Percentiles rank a stretch among this genome's conserved stretches.
phyloP scores from a whole-genome alignment of 1,140 invertebrate genomes.

The Acromyrmex heyeri region DNA sequence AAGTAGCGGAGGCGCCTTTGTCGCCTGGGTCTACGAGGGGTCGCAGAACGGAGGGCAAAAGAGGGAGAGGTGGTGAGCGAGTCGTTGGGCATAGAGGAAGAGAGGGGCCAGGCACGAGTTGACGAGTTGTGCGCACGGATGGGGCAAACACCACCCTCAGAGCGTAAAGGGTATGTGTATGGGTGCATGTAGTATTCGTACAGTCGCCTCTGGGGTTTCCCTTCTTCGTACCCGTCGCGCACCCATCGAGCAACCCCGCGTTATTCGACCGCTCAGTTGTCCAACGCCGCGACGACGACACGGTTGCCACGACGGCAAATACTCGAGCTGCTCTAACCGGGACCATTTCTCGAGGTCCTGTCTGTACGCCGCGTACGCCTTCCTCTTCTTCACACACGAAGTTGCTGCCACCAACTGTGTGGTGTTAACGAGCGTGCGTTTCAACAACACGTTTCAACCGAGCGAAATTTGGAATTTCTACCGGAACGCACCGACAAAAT shows the following conservation, averaged over 20 bases:
- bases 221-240: constrained; percentile 75
- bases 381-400: not conserved
- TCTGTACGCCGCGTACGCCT: not conserved
- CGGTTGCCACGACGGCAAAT: constrained; percentile 77
- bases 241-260: constrained; percentile 83
- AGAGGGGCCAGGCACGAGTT: constrained; percentile 39
- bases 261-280: constrained; percentile 84
- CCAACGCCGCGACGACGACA: constrained; percentile 86
- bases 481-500: not conserved
- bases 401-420: not conserved
- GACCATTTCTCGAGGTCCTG: constrained; percentile 23
- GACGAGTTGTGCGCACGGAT: constrained; percentile 52
- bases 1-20: constrained; percentile 83
- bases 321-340: constrained; percentile 44
- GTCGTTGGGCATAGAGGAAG: constrained; percentile 9
- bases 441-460: not conserved
- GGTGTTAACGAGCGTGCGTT: constrained; percentile 11
- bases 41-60: constrained; percentile 61
- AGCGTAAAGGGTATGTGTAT: constrained; percentile 56
- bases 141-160: constrained; percentile 70
- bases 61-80: constrained; percentile 44
- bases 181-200: constrained; percentile 69
- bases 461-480: not conserved
- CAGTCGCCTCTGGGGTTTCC: constrained; percentile 80
- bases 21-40: constrained; percentile 64